Percentiles rank a stretch among this genome's conserved stretches.
These are phyloP conservation scores for Valencia hispanica DNA, from an alignment of 2,797 vertebrate genomes.

Conservation along the genomic window DNA sequence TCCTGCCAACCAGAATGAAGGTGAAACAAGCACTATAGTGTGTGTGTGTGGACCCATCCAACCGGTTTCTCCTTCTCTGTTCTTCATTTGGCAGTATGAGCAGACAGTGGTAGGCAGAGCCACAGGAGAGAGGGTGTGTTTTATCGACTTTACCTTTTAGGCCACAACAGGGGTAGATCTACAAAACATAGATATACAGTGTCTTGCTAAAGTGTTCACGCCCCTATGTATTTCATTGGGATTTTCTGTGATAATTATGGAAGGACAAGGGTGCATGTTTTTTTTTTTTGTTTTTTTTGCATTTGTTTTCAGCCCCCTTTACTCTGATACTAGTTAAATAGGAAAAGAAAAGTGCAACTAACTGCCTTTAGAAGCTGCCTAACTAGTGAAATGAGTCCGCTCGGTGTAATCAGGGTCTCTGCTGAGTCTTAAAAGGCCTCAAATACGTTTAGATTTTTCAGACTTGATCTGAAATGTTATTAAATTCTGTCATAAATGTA, in stretches of 20 bases:
- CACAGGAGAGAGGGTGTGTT: conserved; percentile 21
- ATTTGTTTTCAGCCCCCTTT: no score
- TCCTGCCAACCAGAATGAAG: not conserved
- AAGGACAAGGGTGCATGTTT: not conserved
- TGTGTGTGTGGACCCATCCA: conserved; percentile 49
- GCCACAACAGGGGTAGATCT: conserved; percentile 50
- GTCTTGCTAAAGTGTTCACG: not conserved
- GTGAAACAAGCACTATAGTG: not conserved
- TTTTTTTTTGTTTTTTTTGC: not conserved
- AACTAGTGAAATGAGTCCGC: no score
- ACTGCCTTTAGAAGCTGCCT: no score
- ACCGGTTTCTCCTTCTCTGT: conserved; percentile 65
- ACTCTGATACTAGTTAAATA: no score
- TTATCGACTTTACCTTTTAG: conserved; percentile 45
- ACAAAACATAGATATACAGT: conserved; percentile 15
- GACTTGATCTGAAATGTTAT: no score
- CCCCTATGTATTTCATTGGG: not conserved
- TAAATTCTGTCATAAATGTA: no score
- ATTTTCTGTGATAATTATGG: not conserved
- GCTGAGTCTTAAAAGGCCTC: no score
- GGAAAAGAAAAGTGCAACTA: no score
- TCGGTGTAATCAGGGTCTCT: no score
- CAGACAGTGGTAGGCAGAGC: conserved; percentile 26
- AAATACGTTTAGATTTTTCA: no score
- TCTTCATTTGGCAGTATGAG: conserved; percentile 41